phyloP scores from a whole-genome alignment of 2,797 vertebrate species.

The Adrianichthys oophorus region DNA sequence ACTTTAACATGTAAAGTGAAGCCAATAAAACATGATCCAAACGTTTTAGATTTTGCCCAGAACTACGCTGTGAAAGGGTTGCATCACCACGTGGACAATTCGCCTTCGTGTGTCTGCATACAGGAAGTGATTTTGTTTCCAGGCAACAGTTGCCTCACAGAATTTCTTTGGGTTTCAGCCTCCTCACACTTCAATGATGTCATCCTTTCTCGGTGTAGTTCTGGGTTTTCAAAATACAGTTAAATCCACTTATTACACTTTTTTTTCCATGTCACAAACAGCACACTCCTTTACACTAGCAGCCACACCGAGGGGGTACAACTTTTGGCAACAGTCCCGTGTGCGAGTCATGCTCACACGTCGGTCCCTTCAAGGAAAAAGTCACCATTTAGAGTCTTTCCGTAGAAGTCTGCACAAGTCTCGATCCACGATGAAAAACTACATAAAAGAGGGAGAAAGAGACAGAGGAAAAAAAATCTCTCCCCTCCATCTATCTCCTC shows the following conservation, averaged over 20 bases:
- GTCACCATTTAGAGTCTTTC: slow-evolving; percentile 45
- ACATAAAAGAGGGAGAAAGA: slow-evolving; percentile 55
- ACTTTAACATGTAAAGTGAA: slow-evolving; percentile 50
- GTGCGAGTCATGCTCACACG: slow-evolving; percentile 38
- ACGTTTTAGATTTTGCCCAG: slow-evolving; percentile 32
- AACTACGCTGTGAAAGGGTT: slow-evolving; percentile 53
- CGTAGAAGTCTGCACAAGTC: slow-evolving; percentile 48
- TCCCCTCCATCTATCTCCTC: slow-evolving; percentile 43
- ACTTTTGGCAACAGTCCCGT: slow-evolving; percentile 47
- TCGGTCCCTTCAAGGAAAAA: slow-evolving; percentile 51
- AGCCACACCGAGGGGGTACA: slow-evolving; percentile 48
- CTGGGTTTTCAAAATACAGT: slow-evolving; percentile 60
- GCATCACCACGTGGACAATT: slow-evolving; percentile 51
- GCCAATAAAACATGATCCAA: slow-evolving; percentile 46
- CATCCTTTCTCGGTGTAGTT: slow-evolving; percentile 55
- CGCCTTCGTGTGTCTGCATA: slow-evolving; percentile 24
- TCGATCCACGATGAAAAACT: slow-evolving; percentile 59
- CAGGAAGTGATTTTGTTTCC: slow-evolving; percentile 67
- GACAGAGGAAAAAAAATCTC: slow-evolving; percentile 42
- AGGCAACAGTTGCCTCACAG: slow-evolving; percentile 66
- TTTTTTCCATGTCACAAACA: slow-evolving; percentile 64
- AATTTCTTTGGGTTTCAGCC: slow-evolving; percentile 65
- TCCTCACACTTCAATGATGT: slow-evolving; percentile 50
- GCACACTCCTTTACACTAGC: slow-evolving; percentile 54
- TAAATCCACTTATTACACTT: slow-evolving; percentile 65